Conservation (phyloP, 2,113 vertebrate species). For the Mungos mungo region DNA sequence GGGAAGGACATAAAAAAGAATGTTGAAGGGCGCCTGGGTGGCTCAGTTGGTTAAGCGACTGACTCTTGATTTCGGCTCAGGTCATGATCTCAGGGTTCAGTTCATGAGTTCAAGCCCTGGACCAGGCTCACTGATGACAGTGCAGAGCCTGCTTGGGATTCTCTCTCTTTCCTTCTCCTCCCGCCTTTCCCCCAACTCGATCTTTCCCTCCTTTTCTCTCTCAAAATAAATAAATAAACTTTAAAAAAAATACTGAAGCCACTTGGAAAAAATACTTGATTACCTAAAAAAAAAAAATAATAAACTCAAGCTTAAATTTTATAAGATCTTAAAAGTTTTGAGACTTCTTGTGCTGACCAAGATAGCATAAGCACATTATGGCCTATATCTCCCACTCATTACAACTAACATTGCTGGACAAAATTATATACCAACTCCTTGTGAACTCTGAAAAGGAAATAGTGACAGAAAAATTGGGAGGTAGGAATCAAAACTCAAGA, state of each 20-base stretch:
- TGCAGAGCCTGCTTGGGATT: too few species aligned
- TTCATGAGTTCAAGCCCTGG: too few species aligned
- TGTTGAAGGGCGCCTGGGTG: not conserved
- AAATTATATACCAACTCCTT: not conserved
- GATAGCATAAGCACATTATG: not conserved
- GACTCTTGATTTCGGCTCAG: too few species aligned
- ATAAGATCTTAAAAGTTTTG: not conserved
- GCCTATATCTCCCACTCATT: not conserved
- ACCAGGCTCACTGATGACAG: too few species aligned
- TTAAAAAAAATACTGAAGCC: not conserved
- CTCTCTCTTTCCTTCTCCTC: too few species aligned
- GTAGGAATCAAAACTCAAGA: not conserved
- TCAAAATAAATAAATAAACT: too few species aligned
- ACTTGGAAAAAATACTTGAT: not conserved
- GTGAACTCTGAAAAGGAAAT: not conserved
- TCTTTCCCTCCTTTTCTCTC: too few species aligned
- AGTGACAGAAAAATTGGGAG: not conserved
- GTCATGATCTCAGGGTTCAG: too few species aligned
- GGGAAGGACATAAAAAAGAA: not conserved
- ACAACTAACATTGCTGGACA: not conserved
- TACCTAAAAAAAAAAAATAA: not conserved
- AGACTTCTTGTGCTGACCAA: not conserved
- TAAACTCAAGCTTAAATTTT: not conserved
- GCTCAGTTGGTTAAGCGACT: too few species aligned
- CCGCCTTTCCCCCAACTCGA: too few species aligned